Percentiles rank a stretch among this genome's conserved stretches.
Conservation (phyloP, 2,888 invertebrate species). For the Clostera curtula region DNA sequence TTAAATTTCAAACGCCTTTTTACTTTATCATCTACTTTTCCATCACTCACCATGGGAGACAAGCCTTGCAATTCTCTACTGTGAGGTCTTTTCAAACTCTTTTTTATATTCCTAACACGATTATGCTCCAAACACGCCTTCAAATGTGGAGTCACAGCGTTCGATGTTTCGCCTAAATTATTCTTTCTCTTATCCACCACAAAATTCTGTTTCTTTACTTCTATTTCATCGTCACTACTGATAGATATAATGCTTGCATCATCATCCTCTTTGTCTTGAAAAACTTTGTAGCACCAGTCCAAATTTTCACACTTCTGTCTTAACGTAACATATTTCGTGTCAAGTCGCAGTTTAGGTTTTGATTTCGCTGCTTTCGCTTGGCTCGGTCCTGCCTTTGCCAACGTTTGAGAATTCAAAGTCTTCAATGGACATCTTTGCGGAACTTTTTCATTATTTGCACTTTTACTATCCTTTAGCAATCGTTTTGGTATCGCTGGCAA, state of each 20-base stretch:
- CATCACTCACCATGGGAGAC: conserved; percentile 28
- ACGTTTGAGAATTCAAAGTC: conserved; percentile 27
- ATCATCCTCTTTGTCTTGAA: conserved; percentile 26
- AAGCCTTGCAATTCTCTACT: conserved; percentile 53
- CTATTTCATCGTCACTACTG: conserved; percentile 34
- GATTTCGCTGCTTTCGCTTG: no score
- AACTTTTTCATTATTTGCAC: conserved; percentile 6
- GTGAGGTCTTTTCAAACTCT: conserved; percentile 53
- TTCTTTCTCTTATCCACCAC: conserved; percentile 18
- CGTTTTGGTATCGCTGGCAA: conserved; percentile 41
- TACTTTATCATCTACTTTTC: conserved; percentile 30
- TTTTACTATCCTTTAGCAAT: conserved; percentile 24
- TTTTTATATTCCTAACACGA: conserved; percentile 49
- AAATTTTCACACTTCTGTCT: conserved; percentile 28
- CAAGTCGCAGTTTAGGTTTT: no score
- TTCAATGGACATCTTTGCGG: conserved; percentile 33
- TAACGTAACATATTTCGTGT: conserved; percentile 37
- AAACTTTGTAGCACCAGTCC: conserved; percentile 37
- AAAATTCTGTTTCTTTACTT: conserved; percentile 10
- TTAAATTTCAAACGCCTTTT: conserved; percentile 35
- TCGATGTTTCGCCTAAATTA: conserved; percentile 15
- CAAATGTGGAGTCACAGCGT: conserved; percentile 32
- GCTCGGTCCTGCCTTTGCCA: conserved; percentile 13
- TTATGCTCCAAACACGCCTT: conserved; percentile 29
- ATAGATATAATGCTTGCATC: conserved; percentile 22